phyloP scores from a whole-genome alignment of 2,113 vertebrate genomes.

The Dryoscopus gambensis region DNA sequence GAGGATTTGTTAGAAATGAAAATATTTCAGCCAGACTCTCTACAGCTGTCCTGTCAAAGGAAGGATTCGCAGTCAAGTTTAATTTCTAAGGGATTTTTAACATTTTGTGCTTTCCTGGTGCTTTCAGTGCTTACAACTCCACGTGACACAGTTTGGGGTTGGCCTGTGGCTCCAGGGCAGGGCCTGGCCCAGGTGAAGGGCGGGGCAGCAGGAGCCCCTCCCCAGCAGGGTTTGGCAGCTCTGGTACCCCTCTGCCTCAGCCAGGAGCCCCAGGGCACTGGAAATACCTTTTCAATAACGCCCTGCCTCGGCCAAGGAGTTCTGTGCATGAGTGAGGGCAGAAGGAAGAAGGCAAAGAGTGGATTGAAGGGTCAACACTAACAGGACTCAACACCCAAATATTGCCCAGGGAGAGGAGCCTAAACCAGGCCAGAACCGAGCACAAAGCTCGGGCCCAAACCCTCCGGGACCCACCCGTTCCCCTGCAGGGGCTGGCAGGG shows the following conservation, averaged over 20 bases:
- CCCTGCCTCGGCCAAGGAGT: background rate
- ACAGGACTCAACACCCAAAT: background rate
- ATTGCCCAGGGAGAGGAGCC: background rate
- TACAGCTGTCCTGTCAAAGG: background rate
- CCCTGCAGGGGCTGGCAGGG: background rate
- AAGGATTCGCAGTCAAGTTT: background rate
- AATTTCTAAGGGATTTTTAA: background rate
- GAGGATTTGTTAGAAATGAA: background rate
- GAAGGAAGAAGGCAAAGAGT: background rate
- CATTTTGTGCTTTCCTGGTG: background rate
- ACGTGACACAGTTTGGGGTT: fast-evolving
- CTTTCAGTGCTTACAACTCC: background rate
- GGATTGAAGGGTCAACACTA: background rate
- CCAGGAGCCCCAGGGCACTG: background rate
- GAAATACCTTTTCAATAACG: background rate
- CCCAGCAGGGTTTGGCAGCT: background rate
- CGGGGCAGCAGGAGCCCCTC: no score
- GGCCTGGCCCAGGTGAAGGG: background rate
- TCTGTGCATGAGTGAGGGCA: background rate
- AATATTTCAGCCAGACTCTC: background rate
- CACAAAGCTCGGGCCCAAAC: background rate
- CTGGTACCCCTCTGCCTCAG: background rate
- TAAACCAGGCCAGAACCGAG: fast-evolving
- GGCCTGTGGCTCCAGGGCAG: no score
- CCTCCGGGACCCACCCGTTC: background rate